Evolutionary conservation across 1,140 invertebrate species (phyloP).

Genomic region (Adelges cooleyi): DNA sequence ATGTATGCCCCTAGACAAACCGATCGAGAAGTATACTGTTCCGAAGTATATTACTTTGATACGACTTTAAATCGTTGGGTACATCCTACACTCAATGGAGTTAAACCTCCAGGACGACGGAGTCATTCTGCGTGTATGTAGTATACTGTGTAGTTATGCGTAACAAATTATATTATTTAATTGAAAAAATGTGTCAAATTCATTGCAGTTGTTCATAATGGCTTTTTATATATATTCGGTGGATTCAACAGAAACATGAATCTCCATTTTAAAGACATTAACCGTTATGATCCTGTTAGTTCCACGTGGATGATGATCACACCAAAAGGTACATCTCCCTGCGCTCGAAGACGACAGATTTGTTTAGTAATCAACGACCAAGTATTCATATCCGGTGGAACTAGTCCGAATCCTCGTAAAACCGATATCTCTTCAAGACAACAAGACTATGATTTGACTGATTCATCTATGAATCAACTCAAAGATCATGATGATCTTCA

Average conservation of each 20-base stretch:
- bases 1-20: constrained; percentile 49
- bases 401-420: constrained; percentile 43
- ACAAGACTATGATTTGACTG: constrained; percentile 11
- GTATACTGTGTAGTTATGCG: too few species aligned
- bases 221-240: constrained; percentile 72
- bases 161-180: background rate
- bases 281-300: constrained; percentile 51
- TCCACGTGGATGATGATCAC: constrained; percentile 51
- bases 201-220: constrained; percentile 58
- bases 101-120: constrained; percentile 55
- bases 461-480: constrained; percentile 39
- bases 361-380: constrained; percentile 57
- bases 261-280: constrained; percentile 70
- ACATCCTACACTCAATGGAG: constrained; percentile 44
- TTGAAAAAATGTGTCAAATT: constrained; percentile 26
- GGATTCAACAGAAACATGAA: constrained; percentile 66
- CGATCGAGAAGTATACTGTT: constrained; percentile 62
- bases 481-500: constrained; percentile 67
- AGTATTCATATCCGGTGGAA: constrained; percentile 75
- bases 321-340: constrained; percentile 48
- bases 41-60: constrained; percentile 65
- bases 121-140: constrained; percentile 81
- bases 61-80: constrained; percentile 56
- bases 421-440: constrained; percentile 32
- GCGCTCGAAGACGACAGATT: constrained; percentile 61